phyloP scores from a whole-genome alignment of 1,140 invertebrate species.

The Melanaphis sacchari region DNA sequence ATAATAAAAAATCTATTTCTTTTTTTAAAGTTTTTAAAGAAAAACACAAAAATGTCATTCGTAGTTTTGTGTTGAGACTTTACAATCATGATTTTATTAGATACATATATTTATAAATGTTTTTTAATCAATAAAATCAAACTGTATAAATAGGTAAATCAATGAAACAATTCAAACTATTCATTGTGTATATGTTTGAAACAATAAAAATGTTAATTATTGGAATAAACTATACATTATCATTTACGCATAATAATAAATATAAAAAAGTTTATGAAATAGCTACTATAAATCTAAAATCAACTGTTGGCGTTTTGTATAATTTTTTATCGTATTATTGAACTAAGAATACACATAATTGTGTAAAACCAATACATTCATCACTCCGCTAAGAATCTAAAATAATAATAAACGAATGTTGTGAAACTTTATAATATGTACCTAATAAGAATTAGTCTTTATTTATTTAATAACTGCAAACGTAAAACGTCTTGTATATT shows the following conservation, averaged over 20 bases:
- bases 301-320: not conserved
- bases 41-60: not conserved
- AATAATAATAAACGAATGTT: not conserved
- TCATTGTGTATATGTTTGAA: not conserved
- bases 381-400: not conserved
- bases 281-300: not conserved
- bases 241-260: not conserved
- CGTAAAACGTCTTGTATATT: not conserved
- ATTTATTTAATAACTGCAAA: not conserved
- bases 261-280: not conserved
- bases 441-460: not conserved
- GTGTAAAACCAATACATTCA: not conserved
- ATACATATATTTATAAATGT: not conserved
- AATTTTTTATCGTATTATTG: no score
- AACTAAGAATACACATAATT: no score
- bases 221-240: not conserved
- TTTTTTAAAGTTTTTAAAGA: not conserved
- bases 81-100: not conserved
- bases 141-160: not conserved
- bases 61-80: not conserved
- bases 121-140: not conserved
- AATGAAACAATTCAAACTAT: not conserved
- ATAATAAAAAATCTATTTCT: constrained; percentile 1
- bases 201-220: no score
- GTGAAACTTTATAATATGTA: not conserved